Base-by-base conservation (phyloP, 2,797 vertebrate genomes). In the Microchirus variegatus region DNA sequence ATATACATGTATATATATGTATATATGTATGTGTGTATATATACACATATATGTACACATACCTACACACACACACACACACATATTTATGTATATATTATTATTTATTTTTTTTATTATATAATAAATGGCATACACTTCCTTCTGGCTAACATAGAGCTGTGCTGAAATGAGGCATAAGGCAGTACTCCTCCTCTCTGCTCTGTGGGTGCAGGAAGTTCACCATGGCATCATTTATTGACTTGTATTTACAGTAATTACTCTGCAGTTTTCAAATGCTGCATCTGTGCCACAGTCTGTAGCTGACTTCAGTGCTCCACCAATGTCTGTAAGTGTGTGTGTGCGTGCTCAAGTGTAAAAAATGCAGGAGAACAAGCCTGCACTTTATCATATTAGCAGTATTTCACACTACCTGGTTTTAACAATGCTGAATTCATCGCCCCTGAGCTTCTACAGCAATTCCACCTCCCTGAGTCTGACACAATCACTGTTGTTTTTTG, bases 161-260 rank as follows among this genome's bases (percentile, higher is more conserved):
- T 31, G 7, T 31, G 31, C 31, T 8, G 31, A 31, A 31, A 6
- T 6, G 7, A 31, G 31, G 31, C 31, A 31, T 31, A 5, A 31
- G 31, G 31, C 31, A 0, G 7, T 7, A 31, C 31, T 31, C 31
- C 3, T 31, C 31, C 31, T 31, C 31, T 31, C 31, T 13, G 10
- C 45, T 59, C 40, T 51, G 15, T 66, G 42, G 59, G 67, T 63
- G 67, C 36, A 63, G 59, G 67, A 53, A 38, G 52, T 67, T 68
- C 81, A 75, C 65, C 54, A 9, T 68, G 73, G 77, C 68, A 75
- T 76, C 67, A n/a, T 88, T 91, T 86, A 88, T 86, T 75, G 85
- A 81, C 78, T 86, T 69, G 67, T 78, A 66, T 85, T 81, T 86
- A n/a, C n/a, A n/a, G n/a, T n/a, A 89, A 91, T 91, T 83, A 88